Evolutionary conservation across 2,113 vertebrate genomes (phyloP).

Genomic region (Ameiurus melas): DNA sequence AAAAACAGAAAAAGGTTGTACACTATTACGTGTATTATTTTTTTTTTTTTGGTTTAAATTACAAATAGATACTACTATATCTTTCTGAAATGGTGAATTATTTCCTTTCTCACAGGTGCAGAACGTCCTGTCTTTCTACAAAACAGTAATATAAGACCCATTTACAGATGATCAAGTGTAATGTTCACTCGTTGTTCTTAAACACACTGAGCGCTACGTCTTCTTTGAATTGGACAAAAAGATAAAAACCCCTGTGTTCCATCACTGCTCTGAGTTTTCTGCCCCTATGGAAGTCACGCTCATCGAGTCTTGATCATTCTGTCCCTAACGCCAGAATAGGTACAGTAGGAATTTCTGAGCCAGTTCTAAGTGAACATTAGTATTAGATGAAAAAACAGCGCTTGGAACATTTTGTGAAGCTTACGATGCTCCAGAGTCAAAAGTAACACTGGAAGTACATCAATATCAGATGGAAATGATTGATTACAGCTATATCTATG

Average conservation of each 20-base stretch:
- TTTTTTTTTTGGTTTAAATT: not conserved
- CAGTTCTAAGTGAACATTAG: slow-evolving; percentile 3
- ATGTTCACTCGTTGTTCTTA: not conserved
- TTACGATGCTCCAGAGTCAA: not conserved
- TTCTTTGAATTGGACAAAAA: not conserved
- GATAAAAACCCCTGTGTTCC: not conserved
- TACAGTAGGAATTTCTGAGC: slow-evolving; percentile 8
- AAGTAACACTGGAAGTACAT: not conserved
- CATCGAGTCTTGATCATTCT: slow-evolving; percentile 3
- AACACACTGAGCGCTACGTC: not conserved
- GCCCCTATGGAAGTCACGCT: not conserved
- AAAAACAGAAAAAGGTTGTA: not conserved
- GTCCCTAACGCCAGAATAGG: not conserved
- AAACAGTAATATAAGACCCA: too few relatives aligned
- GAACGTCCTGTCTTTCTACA: not conserved
- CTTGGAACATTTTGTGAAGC: not conserved
- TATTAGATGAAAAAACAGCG: not conserved
- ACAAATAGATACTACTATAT: not conserved
- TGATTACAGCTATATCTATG: not conserved
- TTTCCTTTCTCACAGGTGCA: not conserved
- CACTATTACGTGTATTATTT: not conserved
- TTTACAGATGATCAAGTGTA: not conserved
- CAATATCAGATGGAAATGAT: not conserved
- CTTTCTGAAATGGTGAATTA: not conserved
- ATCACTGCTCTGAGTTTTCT: not conserved